A percentile compares a stretch with the other conserved stretches of the same genome.
Conservation (phyloP, 1,140 invertebrate genomes). For the Philotrypesis tridentata region DNA sequence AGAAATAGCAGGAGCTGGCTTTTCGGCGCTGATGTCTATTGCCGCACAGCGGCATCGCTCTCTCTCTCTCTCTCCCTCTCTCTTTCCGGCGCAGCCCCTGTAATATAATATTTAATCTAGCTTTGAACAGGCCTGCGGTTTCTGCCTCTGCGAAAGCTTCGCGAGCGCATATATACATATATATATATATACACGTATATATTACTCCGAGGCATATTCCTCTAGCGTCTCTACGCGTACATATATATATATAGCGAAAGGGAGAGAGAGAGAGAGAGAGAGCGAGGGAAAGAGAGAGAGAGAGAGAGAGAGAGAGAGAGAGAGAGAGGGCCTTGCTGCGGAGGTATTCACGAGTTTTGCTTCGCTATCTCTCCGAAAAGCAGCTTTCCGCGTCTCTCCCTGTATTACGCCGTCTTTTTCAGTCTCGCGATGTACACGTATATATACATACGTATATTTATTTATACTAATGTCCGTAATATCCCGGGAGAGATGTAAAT, state of each 20-base stretch:
- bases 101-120: constrained; percentile 76
- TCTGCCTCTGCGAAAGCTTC: constrained; percentile 66
- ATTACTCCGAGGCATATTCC: constrained; percentile 12
- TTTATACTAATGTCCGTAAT: neutral
- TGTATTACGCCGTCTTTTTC: constrained; percentile 1
- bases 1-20: constrained; percentile 7
- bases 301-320: neutral
- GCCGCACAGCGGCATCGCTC: constrained; percentile 15
- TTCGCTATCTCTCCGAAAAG: constrained; percentile 2
- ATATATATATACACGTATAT: neutral
- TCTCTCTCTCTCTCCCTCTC: constrained; percentile 45
- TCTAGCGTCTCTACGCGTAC: neutral
- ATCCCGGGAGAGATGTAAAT: neutral
- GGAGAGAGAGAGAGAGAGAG: neutral
- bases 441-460: neutral
- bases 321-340: neutral
- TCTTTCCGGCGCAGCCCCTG: constrained; percentile 59
- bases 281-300: neutral
- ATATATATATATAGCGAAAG: neutral
- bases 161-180: neutral
- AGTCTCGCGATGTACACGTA: neutral
- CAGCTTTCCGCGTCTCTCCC: constrained; percentile 6
- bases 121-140: constrained; percentile 74
- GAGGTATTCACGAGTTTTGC: neutral
- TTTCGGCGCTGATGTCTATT: constrained; percentile 42